Conservation (phyloP, 2,113 vertebrate species). For the Ceuthmochares aereus region DNA sequence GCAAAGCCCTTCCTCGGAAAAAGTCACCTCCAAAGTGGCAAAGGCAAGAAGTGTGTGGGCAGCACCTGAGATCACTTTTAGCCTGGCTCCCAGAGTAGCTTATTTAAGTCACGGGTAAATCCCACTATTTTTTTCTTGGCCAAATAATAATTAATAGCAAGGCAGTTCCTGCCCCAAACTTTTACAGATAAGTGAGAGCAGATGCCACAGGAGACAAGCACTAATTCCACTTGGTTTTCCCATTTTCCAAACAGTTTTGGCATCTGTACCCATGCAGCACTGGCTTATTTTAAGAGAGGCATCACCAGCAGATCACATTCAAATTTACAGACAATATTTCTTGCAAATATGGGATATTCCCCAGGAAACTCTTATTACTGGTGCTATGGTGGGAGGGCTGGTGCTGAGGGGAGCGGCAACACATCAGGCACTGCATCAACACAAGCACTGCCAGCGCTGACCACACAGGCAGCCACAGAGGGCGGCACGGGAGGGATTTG, state of each 20-base stretch:
- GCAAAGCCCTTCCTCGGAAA: background rate
- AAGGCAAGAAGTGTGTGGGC: background rate
- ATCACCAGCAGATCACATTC: background rate
- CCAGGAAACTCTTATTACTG: background rate
- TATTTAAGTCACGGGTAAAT: slow-evolving; percentile 10
- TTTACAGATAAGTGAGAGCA: slow-evolving; percentile 27
- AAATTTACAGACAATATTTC: background rate
- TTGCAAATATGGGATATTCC: slow-evolving; percentile 43
- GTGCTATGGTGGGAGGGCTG: background rate
- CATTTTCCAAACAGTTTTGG: slow-evolving; percentile 2
- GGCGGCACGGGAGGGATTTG: fast-evolving
- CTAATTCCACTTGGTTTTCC: background rate
- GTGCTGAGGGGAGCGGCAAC: fast-evolving
- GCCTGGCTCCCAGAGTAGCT: background rate
- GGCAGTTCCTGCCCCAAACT: slow-evolving; percentile 14
- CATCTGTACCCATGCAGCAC: fast-evolving
- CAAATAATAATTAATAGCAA: slow-evolving; percentile 47
- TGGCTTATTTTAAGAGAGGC: background rate
- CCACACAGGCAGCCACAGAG: background rate
- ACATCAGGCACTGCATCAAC: no score
- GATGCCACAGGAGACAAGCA: background rate
- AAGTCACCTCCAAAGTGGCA: background rate
- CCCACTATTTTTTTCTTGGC: slow-evolving; percentile 16
- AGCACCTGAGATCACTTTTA: background rate
- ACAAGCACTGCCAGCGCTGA: no score